Conservation (phyloP, 2,888 invertebrate species). For the Drepanosiphum platanoidis region DNA sequence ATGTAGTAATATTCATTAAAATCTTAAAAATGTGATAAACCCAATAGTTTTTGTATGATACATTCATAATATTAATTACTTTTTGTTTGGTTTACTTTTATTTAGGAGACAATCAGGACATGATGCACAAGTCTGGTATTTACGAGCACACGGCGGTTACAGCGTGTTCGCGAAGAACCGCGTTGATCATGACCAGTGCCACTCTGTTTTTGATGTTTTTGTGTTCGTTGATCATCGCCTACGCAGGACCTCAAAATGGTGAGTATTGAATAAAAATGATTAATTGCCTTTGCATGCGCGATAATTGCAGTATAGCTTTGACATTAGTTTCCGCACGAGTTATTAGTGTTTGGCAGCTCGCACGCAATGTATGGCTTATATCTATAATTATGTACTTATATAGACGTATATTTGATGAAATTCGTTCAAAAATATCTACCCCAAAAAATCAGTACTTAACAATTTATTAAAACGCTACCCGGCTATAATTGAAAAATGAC, state of each 20-base stretch:
- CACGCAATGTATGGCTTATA: background rate
- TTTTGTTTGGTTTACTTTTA: too few relatives aligned
- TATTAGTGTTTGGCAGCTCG: background rate
- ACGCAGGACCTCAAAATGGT: constrained; percentile 89
- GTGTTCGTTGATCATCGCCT: constrained; percentile 87
- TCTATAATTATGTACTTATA: background rate
- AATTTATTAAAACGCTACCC: background rate
- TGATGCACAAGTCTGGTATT: constrained; percentile 74
- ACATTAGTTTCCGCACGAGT: background rate
- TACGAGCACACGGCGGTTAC: constrained; percentile 83
- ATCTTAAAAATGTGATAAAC: background rate
- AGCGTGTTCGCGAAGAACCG: constrained; percentile 87
- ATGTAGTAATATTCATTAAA: too few relatives aligned
- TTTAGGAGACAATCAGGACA: constrained; percentile 73
- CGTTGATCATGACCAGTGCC: constrained; percentile 81
- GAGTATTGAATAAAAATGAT: constrained; percentile 66
- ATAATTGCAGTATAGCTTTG: background rate
- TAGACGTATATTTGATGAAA: too few relatives aligned
- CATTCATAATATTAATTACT: background rate
- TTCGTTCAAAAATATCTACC: background rate
- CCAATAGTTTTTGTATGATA: background rate
- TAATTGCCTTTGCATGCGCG: background rate
- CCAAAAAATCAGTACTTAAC: background rate
- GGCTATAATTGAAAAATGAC: too few relatives aligned
- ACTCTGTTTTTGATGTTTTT: constrained; percentile 83